A percentile compares a stretch with the other conserved stretches of the same genome.
phyloP scores from a whole-genome alignment of 2,888 invertebrate genomes.

The Papilio gigon region DNA sequence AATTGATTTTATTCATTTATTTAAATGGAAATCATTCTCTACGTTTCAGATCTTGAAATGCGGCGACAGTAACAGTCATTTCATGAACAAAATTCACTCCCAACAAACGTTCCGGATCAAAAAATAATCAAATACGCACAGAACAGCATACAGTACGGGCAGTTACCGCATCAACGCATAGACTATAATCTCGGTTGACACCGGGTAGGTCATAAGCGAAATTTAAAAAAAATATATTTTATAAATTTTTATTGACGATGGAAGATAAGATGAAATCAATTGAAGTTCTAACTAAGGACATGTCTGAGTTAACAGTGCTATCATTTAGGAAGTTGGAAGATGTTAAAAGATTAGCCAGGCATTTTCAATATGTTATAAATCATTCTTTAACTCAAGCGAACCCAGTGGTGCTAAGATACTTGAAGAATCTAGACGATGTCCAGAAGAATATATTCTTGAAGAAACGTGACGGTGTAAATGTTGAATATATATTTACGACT shows the following conservation, averaged over 20 bases:
- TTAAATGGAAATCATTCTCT: constrained; percentile 33
- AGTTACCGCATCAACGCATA: constrained; percentile 37
- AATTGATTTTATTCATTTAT: constrained; percentile 31
- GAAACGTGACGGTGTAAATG: constrained; percentile 70
- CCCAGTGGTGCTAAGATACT: constrained; percentile 58
- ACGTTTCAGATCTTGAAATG: constrained; percentile 78
- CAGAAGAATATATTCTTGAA: constrained; percentile 67
- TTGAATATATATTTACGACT: constrained; percentile 77
- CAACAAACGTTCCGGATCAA: constrained; percentile 34
- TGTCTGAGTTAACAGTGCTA: constrained; percentile 66
- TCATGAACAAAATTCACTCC: constrained; percentile 48
- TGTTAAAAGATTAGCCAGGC: constrained; percentile 67
- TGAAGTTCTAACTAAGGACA: constrained; percentile 55
- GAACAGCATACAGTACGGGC: constrained; percentile 50
- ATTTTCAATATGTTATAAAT: constrained; percentile 66
- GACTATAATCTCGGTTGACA: constrained; percentile 54
- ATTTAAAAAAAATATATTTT: constrained; percentile 52
- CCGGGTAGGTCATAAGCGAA: constrained; percentile 54
- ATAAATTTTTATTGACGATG: constrained; percentile 43
- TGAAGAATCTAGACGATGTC: constrained; percentile 63
- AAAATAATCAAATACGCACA: constrained; percentile 44
- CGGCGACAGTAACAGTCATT: constrained; percentile 63
- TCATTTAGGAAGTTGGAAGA: constrained; percentile 74
- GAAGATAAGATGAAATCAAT: constrained; percentile 52
- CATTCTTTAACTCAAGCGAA: constrained; percentile 66